Evolutionary conservation across 2,888 invertebrate genomes (phyloP), one percentile per base, ranked within the genome.

Genomic region (Tiphia femorata): DNA sequence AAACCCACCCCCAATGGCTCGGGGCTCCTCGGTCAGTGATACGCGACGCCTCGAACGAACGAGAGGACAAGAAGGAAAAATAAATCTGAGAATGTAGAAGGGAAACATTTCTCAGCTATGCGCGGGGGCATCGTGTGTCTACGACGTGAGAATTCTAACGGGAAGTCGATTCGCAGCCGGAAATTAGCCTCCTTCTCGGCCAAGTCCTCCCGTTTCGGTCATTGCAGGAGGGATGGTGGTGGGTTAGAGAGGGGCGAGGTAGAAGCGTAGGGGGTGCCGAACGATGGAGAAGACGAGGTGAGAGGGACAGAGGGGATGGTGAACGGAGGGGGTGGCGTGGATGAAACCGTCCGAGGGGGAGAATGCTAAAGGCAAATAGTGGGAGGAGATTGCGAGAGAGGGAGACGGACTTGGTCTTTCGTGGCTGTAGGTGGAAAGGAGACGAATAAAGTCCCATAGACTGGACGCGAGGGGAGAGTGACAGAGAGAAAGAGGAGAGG

Each of bases 111-210:
- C 41, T 27, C 40, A 40, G 23, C 7, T 33, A n/a, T 33, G 12
- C 33, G 33, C 33, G 33, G 33, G 14, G 8, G 20, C 35, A 12
- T 21, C 40, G 56, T 41, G 53, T 42, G 54, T 49, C 49, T 40
- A 58, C 54, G 49, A 48, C 42, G 51, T 37, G 55, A 50, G 49
- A 38, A 59, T 59, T 44, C n/a, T 49, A 53, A 64, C 59, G 46
- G 69, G 54, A 61, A 59, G 63, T 54, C 58, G 70, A 65, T 64
- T 62, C 65, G 62, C 60, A 63, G 56, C 54, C 67, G 68, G 70
- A 68, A 69, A 68, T 69, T 70, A 66, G 67, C 51, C 58, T 49
- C 63, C 52, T 58, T 61, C 49, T 42, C 49, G 42, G 42, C 52
- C 56, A 56, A 56, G 49, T 52, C 47, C 49, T 53, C 55, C 48